Percentiles rank a stretch among this genome's conserved stretches.
Evolutionary conservation across 2,113 vertebrate genomes (phyloP).

Genomic region (Pseudopodoces humilis): DNA sequence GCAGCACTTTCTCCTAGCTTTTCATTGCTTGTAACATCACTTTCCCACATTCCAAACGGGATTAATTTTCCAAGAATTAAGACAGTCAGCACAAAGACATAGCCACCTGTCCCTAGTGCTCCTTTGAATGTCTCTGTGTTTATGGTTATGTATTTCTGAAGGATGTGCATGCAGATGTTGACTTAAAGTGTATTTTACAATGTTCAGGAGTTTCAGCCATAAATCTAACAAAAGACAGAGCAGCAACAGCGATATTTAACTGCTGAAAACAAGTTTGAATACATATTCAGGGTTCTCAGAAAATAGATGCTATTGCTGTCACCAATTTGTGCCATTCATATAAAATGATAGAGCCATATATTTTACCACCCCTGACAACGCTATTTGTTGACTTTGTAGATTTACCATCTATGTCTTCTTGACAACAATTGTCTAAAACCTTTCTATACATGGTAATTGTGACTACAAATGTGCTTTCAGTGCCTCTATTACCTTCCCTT

Average conservation of each 20-base stretch:
- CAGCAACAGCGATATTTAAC: background rate
- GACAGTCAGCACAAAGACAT: background rate
- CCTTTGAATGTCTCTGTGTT: background rate
- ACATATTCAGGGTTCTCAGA: background rate
- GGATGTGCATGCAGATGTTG: background rate
- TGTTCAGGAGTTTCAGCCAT: background rate
- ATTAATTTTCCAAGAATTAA: background rate
- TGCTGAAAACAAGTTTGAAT: background rate
- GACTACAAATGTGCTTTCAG: slow-evolving; percentile 43
- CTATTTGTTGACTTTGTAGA: slow-evolving; percentile 37
- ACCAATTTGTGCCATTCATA: background rate
- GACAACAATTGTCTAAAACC: slow-evolving; percentile 32
- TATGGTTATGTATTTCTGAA: background rate
- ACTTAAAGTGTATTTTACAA: background rate
- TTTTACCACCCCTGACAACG: background rate
- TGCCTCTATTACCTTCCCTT: slow-evolving; percentile 55
- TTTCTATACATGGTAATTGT: background rate
- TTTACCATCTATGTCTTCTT: background rate
- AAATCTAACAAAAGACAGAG: slow-evolving; percentile 3
- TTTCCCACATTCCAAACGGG: background rate
- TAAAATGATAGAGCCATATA: background rate
- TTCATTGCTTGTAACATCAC: background rate
- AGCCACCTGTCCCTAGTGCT: background rate
- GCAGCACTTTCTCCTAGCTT: background rate
- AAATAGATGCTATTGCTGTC: slow-evolving; percentile 5